These are phyloP conservation scores for Tetrapedia diversipes DNA, from an alignment of 2,888 invertebrate genomes.

Conservation along the genomic window DNA sequence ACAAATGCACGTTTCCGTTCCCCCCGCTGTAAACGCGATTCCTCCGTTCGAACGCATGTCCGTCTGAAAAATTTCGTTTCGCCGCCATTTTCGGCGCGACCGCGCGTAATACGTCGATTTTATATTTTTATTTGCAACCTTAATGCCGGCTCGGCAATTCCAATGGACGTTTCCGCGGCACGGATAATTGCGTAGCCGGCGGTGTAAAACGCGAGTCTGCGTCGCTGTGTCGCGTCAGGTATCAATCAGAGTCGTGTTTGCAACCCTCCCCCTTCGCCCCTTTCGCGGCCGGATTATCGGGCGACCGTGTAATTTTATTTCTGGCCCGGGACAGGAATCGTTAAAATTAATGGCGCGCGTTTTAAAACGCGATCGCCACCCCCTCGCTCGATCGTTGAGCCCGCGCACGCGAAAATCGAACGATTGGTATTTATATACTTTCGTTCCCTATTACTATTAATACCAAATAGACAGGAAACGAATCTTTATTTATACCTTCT, in stretches of 20 bases:
- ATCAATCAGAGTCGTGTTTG: conserved; percentile 41
- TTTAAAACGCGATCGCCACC: conserved; percentile 2
- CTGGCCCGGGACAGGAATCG: background rate
- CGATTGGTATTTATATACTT: background rate
- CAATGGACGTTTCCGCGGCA: background rate
- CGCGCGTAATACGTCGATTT: conserved; percentile 2
- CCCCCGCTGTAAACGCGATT: background rate
- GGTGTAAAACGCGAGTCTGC: conserved; percentile 27
- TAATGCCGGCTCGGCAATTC: conserved; percentile 8
- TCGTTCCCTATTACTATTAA: no score
- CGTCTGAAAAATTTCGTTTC: background rate
- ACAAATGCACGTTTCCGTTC: conserved; percentile 9
- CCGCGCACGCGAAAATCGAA: background rate
- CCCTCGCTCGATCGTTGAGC: background rate
- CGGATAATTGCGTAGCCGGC: conserved; percentile 11
- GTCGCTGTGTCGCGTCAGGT: conserved; percentile 28
- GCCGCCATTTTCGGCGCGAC: background rate
- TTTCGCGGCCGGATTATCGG: background rate
- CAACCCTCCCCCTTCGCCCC: conserved; percentile 16
- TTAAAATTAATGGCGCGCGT: conserved; percentile 25
- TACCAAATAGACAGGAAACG: no score
- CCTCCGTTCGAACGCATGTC: background rate
- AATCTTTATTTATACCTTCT: no score
- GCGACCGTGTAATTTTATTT: conserved; percentile 25
- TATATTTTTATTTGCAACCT: conserved; percentile 30